Evolutionary conservation across 2,888 invertebrate species (phyloP).

Genomic region (Leucoma salicis): DNA sequence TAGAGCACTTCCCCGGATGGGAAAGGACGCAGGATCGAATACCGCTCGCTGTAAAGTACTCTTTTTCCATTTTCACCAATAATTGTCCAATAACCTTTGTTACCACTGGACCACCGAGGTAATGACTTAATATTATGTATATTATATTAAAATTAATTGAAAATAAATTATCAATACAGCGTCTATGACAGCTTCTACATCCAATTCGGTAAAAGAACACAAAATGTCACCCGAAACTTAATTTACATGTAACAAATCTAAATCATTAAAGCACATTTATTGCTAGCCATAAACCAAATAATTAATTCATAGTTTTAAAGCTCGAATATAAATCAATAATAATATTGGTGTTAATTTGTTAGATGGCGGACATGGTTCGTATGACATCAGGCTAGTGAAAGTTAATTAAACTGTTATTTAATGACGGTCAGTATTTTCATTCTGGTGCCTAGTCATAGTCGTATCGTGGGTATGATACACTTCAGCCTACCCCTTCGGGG

Average conservation of each 20-base stretch:
- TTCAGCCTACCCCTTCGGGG: no score
- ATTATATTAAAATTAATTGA: slow-evolving; percentile 12
- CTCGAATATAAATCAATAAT: slow-evolving; percentile 24
- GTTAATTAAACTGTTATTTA: slow-evolving; percentile 58
- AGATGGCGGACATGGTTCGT: slow-evolving; percentile 19
- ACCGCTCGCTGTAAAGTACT: no score
- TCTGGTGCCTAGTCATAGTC: no score
- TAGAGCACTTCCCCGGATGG: no score
- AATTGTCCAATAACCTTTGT: no score
- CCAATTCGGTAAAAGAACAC: slow-evolving; percentile 7
- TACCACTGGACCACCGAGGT: no score
- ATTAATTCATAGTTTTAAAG: slow-evolving; percentile 25
- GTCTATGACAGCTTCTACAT: slow-evolving; percentile 13
- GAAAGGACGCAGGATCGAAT: no score
- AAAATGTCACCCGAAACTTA: slow-evolving; percentile 7
- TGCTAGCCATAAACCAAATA: slow-evolving; percentile 19
- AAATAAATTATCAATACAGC: slow-evolving; percentile 11
- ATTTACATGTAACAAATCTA: slow-evolving; percentile 14
- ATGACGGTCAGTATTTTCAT: slow-evolving; percentile 39
- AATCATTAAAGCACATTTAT: slow-evolving; percentile 21
- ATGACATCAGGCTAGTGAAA: slow-evolving; percentile 72
- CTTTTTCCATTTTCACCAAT: no score
- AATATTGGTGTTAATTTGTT: slow-evolving; percentile 19
- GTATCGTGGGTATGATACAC: no score
- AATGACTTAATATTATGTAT: no score